Conservation (phyloP, 53 echinoderm and acorn worm species). For the Apostichopus leukothele region DNA sequence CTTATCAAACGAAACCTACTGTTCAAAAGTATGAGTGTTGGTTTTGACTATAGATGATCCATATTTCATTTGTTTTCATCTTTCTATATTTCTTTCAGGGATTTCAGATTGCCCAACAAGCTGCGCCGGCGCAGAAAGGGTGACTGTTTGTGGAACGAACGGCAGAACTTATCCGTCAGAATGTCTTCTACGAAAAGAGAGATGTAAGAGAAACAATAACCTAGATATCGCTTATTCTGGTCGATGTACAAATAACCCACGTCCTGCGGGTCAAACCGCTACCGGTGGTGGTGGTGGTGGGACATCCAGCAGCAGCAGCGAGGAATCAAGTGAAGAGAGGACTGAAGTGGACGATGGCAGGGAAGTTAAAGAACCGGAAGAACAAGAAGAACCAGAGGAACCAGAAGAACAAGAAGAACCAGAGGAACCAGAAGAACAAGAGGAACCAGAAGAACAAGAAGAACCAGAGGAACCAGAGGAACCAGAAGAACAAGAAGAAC, state of each 20-base stretch:
- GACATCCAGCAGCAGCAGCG: background rate
- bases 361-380: background rate
- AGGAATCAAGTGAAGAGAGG: background rate
- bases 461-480: no score
- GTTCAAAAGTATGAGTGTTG: no score
- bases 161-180: slow-evolving; percentile 10
- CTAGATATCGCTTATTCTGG: slow-evolving; percentile 5
- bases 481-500: no score
- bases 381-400: slow-evolving; percentile 4
- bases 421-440: no score
- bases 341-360: background rate
- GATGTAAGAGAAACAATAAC: background rate
- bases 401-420: background rate
- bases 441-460: no score
- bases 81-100: background rate
- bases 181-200: slow-evolving; percentile 1
- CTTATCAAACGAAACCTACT: no score
- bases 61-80: no score
- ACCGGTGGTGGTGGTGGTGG: background rate
- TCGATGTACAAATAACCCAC: background rate
- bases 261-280: background rate
- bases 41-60: no score
- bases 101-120: slow-evolving; percentile 5
- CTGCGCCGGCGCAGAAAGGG: slow-evolving; percentile 16
- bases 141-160: slow-evolving; percentile 28